A percentile compares a stretch with the other conserved stretches of the same genome.
These are phyloP conservation scores for Spilarctia lutea DNA, from an alignment of 2,888 invertebrate genomes.

Conservation along the genomic window DNA sequence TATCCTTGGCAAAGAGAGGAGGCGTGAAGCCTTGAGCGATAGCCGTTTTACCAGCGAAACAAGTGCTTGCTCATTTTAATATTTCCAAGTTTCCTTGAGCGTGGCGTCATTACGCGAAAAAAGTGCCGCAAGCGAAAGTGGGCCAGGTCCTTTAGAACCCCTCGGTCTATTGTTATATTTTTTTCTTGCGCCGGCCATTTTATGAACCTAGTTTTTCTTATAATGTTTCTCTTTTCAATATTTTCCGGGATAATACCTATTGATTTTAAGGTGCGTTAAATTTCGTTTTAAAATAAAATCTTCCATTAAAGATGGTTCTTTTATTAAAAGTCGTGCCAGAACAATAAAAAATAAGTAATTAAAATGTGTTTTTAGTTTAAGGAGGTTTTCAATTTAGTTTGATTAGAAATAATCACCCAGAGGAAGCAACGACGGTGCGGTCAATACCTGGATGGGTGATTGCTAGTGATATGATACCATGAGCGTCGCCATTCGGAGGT, in stretches of 20 bases:
- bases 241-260: conserved; percentile 17
- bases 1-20: conserved; percentile 55
- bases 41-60: conserved; percentile 79
- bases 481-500: no score
- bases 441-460: no score
- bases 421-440: no score
- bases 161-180: conserved; percentile 78
- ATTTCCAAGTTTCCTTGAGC: conserved; percentile 78
- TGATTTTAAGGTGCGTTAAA: background rate
- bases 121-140: conserved; percentile 74
- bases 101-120: conserved; percentile 81
- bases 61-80: conserved; percentile 86
- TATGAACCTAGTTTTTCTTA: conserved; percentile 42
- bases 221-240: conserved; percentile 46
- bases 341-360: no score
- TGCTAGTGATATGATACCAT: no score
- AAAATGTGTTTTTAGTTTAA: no score
- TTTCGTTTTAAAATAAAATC: background rate
- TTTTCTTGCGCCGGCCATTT: conserved; percentile 57
- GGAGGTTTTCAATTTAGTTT: no score
- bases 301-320: background rate
- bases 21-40: conserved; percentile 77
- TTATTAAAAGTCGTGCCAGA: background rate
- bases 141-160: conserved; percentile 76
- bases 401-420: no score